Percentiles rank a stretch among this genome's conserved stretches.
Evolutionary conservation across 2,888 invertebrate species (phyloP).

Genomic region (Mellilla xanthometata): DNA sequence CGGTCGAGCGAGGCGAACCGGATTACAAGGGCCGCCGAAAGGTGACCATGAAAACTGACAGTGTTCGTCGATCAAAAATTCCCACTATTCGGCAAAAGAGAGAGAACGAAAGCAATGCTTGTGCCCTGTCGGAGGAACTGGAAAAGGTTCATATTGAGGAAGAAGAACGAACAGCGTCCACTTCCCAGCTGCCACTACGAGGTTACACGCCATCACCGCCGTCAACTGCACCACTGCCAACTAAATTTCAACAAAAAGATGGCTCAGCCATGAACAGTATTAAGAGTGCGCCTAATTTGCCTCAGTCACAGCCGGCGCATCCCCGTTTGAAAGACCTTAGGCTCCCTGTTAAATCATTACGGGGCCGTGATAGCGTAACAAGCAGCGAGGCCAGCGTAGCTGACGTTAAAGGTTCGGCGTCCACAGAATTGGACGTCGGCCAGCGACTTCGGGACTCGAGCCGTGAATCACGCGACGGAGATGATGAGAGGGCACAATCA

Average conservation of each 20-base stretch:
- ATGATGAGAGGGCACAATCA: slow-evolving; percentile 87
- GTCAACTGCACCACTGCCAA: slow-evolving; percentile 91
- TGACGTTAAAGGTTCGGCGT: slow-evolving; percentile 81
- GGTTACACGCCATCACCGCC: slow-evolving; percentile 92
- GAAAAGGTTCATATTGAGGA: slow-evolving; percentile 85
- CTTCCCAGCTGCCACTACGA: slow-evolving; percentile 85
- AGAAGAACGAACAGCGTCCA: slow-evolving; percentile 78
- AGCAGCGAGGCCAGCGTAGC: slow-evolving; percentile 85
- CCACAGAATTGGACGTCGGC: slow-evolving; percentile 73
- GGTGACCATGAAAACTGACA: slow-evolving; percentile 80
- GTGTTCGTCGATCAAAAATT: slow-evolving; percentile 82
- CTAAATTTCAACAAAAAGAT: slow-evolving; percentile 90
- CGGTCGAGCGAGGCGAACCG: slow-evolving; percentile 74
- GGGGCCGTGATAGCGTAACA: slow-evolving; percentile 84
- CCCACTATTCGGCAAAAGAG: slow-evolving; percentile 82
- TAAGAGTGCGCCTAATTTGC: slow-evolving; percentile 90
- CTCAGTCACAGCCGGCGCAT: slow-evolving; percentile 85
- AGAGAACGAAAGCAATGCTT: slow-evolving; percentile 68
- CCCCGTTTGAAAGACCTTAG: slow-evolving; percentile 88
- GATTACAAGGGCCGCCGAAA: slow-evolving; percentile 82
- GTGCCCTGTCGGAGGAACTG: slow-evolving; percentile 76
- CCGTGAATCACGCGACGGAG: slow-evolving; percentile 84
- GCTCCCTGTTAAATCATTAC: slow-evolving; percentile 87
- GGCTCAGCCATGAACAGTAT: slow-evolving; percentile 89
- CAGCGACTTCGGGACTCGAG: slow-evolving; percentile 76